Percentiles rank a stretch among this genome's conserved stretches.
phyloP scores from a whole-genome alignment of 2,888 invertebrate genomes.

The Rhimphoctona megacephalus region DNA sequence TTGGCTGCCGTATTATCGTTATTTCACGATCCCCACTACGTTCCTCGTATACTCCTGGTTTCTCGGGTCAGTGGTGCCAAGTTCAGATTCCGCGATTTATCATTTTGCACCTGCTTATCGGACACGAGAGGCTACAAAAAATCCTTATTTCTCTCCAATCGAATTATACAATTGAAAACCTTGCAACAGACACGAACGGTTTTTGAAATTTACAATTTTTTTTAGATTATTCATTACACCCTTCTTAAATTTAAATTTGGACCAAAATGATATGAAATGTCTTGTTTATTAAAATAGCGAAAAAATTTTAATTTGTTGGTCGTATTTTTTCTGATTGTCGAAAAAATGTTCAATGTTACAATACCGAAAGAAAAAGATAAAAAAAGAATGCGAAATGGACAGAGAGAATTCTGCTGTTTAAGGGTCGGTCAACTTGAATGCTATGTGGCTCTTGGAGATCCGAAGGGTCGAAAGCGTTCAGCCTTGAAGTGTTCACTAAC shows the following conservation, averaged over 20 bases:
- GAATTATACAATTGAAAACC: background rate
- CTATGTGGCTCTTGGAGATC: conserved; percentile 48
- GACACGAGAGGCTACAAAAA: conserved; percentile 9
- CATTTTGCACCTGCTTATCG: conserved; percentile 48
- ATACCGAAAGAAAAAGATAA: background rate
- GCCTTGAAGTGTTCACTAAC: conserved; percentile 59
- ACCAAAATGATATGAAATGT: background rate
- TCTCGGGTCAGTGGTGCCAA: conserved; percentile 62
- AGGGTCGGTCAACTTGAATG: conserved; percentile 47
- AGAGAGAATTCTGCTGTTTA: conserved; percentile 29
- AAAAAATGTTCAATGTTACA: background rate
- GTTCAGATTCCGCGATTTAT: conserved; percentile 49
- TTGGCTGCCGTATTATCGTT: conserved; percentile 46
- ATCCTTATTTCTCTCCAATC: background rate
- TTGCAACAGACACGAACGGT: background rate
- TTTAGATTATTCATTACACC: background rate
- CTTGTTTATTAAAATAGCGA: background rate
- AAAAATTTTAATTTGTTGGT: background rate
- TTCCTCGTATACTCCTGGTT: background rate
- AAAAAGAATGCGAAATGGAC: background rate
- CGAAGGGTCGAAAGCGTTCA: conserved; percentile 55
- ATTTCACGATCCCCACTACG: conserved; percentile 42
- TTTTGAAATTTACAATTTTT: background rate
- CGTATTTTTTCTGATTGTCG: background rate
- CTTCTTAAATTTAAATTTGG: background rate